These are phyloP conservation scores for Gastracanthus pulcherrimus DNA, from an alignment of 2,888 invertebrate genomes.

Conservation along the genomic window DNA sequence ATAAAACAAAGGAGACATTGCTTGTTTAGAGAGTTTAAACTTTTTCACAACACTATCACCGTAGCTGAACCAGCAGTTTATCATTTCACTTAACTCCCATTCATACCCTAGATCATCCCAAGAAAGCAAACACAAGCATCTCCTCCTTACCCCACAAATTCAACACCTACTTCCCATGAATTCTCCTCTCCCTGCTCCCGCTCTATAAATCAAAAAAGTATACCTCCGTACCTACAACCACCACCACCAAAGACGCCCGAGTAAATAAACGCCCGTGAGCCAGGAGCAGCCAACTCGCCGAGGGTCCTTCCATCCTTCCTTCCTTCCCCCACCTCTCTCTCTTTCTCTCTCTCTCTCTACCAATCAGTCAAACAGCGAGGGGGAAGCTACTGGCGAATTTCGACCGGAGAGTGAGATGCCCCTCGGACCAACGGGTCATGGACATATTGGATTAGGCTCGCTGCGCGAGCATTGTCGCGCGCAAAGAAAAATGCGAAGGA, in stretches of 20 bases:
- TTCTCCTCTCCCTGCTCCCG: not conserved
- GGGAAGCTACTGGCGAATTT: not conserved
- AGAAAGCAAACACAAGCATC: too few species aligned
- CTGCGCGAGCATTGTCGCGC: constrained; percentile 36
- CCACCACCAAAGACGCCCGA: not conserved
- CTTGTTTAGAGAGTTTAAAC: too few species aligned
- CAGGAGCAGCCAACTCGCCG: not conserved
- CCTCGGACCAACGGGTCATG: constrained; percentile 45
- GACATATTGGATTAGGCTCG: constrained; percentile 52
- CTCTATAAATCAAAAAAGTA: constrained; percentile 33
- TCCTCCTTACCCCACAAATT: not conserved
- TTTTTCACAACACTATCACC: too few species aligned
- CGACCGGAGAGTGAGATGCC: not conserved
- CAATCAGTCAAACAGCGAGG: constrained; percentile 49
- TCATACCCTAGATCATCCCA: too few species aligned
- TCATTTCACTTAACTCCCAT: too few species aligned
- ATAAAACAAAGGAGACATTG: too few species aligned
- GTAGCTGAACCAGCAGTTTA: too few species aligned
- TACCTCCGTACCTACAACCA: not conserved
- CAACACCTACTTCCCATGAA: constrained; percentile 41
- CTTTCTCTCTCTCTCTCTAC: constrained; percentile 6
- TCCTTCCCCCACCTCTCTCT: not conserved
- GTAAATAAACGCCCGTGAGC: constrained; percentile 39
- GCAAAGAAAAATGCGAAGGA: constrained; percentile 20
- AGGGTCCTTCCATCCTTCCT: not conserved